These are phyloP conservation scores for Bufotes viridis DNA, from an alignment of 2,797 vertebrate species.

Conservation along the genomic window DNA sequence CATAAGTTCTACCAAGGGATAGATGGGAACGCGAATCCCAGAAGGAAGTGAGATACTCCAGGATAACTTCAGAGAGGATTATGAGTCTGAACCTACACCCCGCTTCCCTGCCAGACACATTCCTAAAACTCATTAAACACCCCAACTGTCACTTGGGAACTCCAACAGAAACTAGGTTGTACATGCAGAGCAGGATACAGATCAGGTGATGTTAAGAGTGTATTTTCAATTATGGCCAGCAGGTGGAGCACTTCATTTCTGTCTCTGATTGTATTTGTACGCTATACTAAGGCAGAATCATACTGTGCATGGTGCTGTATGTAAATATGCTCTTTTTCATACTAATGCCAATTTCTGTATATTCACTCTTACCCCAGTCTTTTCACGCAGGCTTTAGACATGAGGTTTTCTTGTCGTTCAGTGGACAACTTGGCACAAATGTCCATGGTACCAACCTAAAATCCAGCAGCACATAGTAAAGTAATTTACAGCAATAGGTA, in stretches of 20 bases:
- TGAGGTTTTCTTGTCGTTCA: constrained; percentile 83
- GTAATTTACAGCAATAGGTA: background rate
- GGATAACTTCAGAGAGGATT: too few relatives aligned
- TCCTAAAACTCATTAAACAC: too few relatives aligned
- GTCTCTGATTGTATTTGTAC: background rate
- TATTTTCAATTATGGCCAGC: background rate
- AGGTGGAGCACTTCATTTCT: background rate
- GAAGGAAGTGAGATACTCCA: too few relatives aligned
- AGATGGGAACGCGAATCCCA: too few relatives aligned
- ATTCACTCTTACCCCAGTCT: constrained; percentile 81
- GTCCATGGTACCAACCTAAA: constrained; percentile 82
- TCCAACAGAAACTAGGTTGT: too few relatives aligned
- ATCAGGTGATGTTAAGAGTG: too few relatives aligned
- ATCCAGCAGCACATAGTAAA: background rate
- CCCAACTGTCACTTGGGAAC: too few relatives aligned
- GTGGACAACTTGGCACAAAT: constrained; percentile 87
- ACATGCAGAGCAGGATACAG: too few relatives aligned
- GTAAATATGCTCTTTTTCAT: background rate
- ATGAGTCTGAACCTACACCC: too few relatives aligned
- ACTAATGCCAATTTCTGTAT: background rate
- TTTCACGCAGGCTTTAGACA: constrained; percentile 86
- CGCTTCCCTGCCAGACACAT: too few relatives aligned
- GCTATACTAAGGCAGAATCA: background rate
- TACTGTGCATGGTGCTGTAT: background rate
- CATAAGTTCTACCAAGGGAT: too few relatives aligned